Evolutionary conservation across 2,797 vertebrate genomes (phyloP).

Genomic region (Anguilla marmorata): DNA sequence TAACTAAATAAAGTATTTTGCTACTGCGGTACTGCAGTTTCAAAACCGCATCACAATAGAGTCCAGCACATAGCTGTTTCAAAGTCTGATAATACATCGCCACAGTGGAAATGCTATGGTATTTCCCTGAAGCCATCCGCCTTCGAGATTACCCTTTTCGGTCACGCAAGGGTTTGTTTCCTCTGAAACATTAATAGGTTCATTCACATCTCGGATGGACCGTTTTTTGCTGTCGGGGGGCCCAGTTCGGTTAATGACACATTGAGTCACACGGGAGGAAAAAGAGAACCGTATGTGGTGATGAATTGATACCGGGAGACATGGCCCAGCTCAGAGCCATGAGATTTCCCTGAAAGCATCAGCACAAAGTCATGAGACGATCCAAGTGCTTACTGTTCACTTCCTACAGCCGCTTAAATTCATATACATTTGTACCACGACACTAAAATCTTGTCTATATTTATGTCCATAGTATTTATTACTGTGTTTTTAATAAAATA

Average conservation of each 20-base stretch:
- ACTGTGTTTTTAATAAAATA: no score
- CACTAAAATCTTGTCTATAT: background rate
- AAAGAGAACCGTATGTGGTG: background rate
- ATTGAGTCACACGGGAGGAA: background rate
- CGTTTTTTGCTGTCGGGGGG: background rate
- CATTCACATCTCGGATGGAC: background rate
- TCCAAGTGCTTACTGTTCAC: background rate
- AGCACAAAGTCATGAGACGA: background rate
- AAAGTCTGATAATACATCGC: background rate
- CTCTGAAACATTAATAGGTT: conserved; percentile 3
- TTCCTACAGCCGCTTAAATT: background rate
- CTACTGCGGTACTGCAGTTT: no score
- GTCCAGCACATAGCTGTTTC: background rate
- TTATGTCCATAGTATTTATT: background rate
- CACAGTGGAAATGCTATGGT: background rate
- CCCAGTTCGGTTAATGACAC: background rate
- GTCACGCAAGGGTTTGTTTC: conserved; percentile 6
- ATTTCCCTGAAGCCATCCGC: background rate
- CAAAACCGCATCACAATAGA: background rate
- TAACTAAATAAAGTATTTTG: no score
- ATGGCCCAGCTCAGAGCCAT: background rate
- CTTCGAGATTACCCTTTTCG: background rate
- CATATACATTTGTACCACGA: background rate
- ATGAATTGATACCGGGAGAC: background rate
- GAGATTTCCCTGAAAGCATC: background rate